Evolutionary conservation across 1,140 invertebrate species (phyloP), one percentile per base, ranked within the genome.

Genomic region (Batillaria attramentaria): DNA sequence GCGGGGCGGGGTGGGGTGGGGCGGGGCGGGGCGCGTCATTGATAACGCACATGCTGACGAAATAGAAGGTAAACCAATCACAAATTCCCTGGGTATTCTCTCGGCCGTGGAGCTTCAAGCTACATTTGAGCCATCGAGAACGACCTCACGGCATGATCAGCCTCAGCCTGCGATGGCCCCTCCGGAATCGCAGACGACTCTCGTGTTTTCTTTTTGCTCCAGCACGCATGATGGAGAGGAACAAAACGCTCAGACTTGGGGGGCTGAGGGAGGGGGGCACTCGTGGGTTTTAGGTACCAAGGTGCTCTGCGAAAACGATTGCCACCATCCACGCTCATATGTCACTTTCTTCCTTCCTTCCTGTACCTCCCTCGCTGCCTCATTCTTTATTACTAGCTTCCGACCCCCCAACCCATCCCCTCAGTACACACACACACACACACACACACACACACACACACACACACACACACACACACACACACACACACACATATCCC

Each of bases 311-410:
- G 24, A 60, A n/a, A 60, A 24, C 8, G 6, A 60, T 60, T 28
- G 31, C 57, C 57, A 60, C 57, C 57, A 60, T 20, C 57, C 57
- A 13, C 57, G 57, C 57, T 60, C 57, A 60, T 60, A 10, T 28
- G 20, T 28, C 57, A 60, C 6, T 24, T n/a, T 28, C 57, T 20
- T n/a, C 8, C 8, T n/a, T n/a, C 57, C 57, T 60, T 60, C 8
- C 57, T 50, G 46, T 24, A 50, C 46, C 10, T 24, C 46, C 46
- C 10, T 50, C 46, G 46, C 46, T 50, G 46, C 24, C 46, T 8
- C 24, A 10, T 50, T 50, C 46, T 24, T 24, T 8, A 10, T 50
- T 24, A 50, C 24, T 24, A 50, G 46, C 24, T 24, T 8, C 24
- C 46, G 24, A 50, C 46, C 10, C 46, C 24, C 46, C 24, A 10